A percentile compares a stretch with the other conserved stretches of the same genome.
These are phyloP conservation scores for Drosophila mulleri DNA, from an alignment of 2,888 invertebrate genomes.

Conservation along the genomic window DNA sequence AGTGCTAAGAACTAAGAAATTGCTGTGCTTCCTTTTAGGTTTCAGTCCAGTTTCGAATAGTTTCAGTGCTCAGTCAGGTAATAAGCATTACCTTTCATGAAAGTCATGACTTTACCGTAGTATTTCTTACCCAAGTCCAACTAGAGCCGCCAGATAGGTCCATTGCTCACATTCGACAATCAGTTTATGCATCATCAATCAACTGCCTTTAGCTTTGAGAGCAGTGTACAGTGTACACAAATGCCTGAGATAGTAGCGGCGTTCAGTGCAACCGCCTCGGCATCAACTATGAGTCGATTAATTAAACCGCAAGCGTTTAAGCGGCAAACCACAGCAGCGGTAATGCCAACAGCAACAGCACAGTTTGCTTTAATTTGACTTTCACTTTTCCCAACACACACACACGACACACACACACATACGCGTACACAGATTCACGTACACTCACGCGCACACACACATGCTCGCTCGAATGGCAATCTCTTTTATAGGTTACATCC, in stretches of 20 bases:
- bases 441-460: neutral
- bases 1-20: neutral
- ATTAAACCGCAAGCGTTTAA: conserved; percentile 77
- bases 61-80: neutral
- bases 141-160: neutral
- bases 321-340: conserved; percentile 64
- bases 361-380: conserved; percentile 74
- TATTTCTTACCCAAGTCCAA: neutral
- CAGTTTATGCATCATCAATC: neutral
- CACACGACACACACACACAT: conserved; percentile 17
- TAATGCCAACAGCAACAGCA: conserved; percentile 22
- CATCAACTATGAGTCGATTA: conserved; percentile 68
- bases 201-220: neutral
- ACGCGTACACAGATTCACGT: neutral
- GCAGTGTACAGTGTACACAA: neutral
- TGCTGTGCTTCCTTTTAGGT: neutral
- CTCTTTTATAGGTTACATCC: conserved; percentile 25
- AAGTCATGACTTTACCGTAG: neutral
- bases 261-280: conserved; percentile 3
- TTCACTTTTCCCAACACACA: conserved; percentile 46
- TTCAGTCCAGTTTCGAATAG: neutral
- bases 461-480: conserved; percentile 8
- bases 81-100: neutral
- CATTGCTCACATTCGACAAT: neutral
- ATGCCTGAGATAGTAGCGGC: neutral